Conservation (phyloP, 2,113 vertebrate genomes). For the Labeo catla region DNA sequence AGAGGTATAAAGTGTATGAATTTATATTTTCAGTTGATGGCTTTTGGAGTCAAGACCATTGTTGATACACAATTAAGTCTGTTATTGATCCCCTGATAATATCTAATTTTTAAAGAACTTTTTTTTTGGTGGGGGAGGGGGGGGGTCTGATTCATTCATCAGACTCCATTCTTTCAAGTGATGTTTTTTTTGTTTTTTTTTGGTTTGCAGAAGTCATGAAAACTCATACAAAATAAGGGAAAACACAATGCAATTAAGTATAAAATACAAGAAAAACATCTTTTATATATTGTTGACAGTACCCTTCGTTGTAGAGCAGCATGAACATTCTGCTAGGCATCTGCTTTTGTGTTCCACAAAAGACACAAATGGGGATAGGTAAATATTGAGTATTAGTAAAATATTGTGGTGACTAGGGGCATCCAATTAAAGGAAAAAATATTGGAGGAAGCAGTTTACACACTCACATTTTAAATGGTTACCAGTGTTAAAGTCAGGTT, state of each 20-base stretch:
- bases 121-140: too few relatives aligned
- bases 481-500: background rate
- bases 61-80: background rate
- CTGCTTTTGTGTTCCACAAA: background rate
- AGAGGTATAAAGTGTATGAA: background rate
- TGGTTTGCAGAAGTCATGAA: too few relatives aligned
- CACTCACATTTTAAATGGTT: background rate
- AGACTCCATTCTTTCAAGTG: too few relatives aligned
- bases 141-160: too few relatives aligned
- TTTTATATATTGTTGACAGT: background rate
- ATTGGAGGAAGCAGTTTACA: background rate
- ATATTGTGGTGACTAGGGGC: background rate
- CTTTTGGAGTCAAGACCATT: background rate
- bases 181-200: too few relatives aligned
- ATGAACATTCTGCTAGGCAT: background rate
- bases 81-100: background rate
- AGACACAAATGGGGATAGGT: background rate
- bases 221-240: too few relatives aligned
- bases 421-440: background rate
- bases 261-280: too few relatives aligned
- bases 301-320: background rate
- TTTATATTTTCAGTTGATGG: background rate
- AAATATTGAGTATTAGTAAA: background rate
- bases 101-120: too few relatives aligned
- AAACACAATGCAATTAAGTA: too few relatives aligned